Conservation (phyloP, 2,113 vertebrate species). For the Triplophysa rosa region DNA sequence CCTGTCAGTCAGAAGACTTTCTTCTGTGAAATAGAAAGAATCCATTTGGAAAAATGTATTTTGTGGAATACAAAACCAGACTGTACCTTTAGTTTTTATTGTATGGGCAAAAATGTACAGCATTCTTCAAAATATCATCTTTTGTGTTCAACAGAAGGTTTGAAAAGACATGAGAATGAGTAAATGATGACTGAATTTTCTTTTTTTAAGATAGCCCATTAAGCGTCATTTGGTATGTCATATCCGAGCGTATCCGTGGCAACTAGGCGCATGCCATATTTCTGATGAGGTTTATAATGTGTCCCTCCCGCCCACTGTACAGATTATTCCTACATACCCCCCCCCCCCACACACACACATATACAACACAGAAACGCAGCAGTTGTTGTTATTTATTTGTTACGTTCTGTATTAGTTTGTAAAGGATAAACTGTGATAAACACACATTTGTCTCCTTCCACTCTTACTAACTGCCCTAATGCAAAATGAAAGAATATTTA, state of each 20-base stretch:
- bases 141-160: too few species aligned
- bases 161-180: too few species aligned
- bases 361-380: not conserved
- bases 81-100: too few species aligned
- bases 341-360: too few species aligned
- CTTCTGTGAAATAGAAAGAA: too few species aligned
- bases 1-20: too few species aligned
- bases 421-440: constrained; percentile 11
- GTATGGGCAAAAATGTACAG: too few species aligned
- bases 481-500: constrained; percentile 2
- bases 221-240: not conserved
- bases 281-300: constrained; percentile 1
- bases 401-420: constrained; percentile 6
- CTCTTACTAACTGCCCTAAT: constrained; percentile 8
- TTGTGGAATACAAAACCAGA: too few species aligned
- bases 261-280: not conserved
- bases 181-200: not conserved
- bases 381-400: constrained; percentile 13
- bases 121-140: too few species aligned
- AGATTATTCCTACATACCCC: not conserved
- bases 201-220: not conserved
- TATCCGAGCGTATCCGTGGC: constrained; percentile 14
- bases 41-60: too few species aligned
- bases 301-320: not conserved
- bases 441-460: constrained; percentile 5